Evolutionary conservation across 2,888 invertebrate genomes (phyloP), one percentile per base, ranked within the genome.

Genomic region (Cheilosia variabilis): DNA sequence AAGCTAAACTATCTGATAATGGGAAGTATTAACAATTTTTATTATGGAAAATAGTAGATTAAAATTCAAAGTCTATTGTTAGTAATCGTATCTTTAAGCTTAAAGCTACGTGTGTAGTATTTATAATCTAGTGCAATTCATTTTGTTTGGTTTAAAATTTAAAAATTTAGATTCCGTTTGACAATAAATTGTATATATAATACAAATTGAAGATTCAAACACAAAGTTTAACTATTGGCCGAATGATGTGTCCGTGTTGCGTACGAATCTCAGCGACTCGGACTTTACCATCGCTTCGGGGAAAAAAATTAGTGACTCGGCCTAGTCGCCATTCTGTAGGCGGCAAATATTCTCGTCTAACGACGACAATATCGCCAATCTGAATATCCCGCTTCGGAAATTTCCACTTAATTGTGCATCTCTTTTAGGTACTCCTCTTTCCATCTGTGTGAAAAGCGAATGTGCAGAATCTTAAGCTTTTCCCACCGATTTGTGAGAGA

Each of bases 201-300:
- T 9, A 27, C 0, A 47, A 47, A 47, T 9, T 2, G 10, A 34
- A 17, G 2, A 47, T 47, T 9, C 6, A 47, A 19, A 55, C 34
- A 31, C 43, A 52, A 6, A 58, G 45, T 31, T 52, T 41, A 15
- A 53, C 34, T 1, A 72, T 34, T 5, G 73, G 63, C 3, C 62
- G 37, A 2, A 27, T 41, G 7, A 73, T 43, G 13, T 41, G 13
- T n/a, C 73, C 73, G 9, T 50, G 4, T 31, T 69, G 93, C 13
- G 53, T 73, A 41, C n/a, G 45, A 37, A 73, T 37, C 15, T 15
- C 31, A 22, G 62, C 63, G 0, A 73, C 62, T 15, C 73, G 50
- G 1, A 73, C 73, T 4, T 9, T 41, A 2, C 50, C 31, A 13
- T 73, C 73, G 13, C 22, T 22, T 1, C 53, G 53, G 1, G 37